These are phyloP conservation scores for Silurus asotus DNA, from an alignment of 2,113 vertebrate genomes.

Conservation along the genomic window DNA sequence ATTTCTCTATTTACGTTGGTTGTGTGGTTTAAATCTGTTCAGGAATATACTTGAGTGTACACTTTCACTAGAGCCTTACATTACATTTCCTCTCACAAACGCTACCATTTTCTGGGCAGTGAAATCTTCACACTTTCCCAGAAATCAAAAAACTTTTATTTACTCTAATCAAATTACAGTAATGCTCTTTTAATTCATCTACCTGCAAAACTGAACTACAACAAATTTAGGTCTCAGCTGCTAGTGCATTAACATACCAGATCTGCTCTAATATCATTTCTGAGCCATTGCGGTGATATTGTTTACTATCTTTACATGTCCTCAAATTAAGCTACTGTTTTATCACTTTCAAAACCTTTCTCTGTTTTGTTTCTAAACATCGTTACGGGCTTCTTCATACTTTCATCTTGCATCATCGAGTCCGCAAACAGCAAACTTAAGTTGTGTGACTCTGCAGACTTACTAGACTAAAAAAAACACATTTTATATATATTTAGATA, in stretches of 20 bases:
- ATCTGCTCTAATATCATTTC: neutral
- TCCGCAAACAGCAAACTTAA: neutral
- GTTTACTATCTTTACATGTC: neutral
- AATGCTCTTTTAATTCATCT: neutral
- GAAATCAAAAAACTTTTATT: neutral
- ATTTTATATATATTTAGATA: too few species aligned
- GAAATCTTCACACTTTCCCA: neutral
- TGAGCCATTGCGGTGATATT: neutral
- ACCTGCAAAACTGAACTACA: neutral
- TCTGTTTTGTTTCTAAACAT: neutral
- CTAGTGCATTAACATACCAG: neutral
- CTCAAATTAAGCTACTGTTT: neutral
- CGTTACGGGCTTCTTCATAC: neutral
- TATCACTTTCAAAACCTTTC: neutral
- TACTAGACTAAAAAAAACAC: neutral
- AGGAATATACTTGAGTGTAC: neutral
- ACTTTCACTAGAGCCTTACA: neutral
- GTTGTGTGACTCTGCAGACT: neutral
- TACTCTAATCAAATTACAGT: neutral
- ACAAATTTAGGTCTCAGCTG: neutral
- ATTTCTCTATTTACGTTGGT: neutral
- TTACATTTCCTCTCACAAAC: neutral
- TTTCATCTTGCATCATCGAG: neutral
- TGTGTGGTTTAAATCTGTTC: neutral
- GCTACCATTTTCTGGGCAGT: neutral